A percentile compares a stretch with the other conserved stretches of the same genome.
These are phyloP conservation scores for Mus caroli DNA, from an alignment of 2,797 vertebrate genomes.

Conservation along the genomic window DNA sequence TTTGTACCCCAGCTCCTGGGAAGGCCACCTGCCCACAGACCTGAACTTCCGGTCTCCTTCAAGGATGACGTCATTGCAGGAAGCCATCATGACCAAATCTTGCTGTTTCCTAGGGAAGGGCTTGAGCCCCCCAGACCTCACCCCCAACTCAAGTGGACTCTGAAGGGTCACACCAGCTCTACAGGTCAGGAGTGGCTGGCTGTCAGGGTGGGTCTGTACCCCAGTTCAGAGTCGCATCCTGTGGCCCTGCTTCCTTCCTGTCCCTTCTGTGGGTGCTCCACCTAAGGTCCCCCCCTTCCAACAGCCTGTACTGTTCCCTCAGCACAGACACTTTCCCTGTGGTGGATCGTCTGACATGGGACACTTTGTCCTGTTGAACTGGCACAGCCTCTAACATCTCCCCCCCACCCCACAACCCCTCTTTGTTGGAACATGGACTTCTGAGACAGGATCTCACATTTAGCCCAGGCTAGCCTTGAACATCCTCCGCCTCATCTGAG, in stretches of 20 bases:
- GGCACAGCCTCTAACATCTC: background rate
- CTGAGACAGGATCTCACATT: background rate
- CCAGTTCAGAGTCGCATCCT: background rate
- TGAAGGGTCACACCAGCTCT: background rate
- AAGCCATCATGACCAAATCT: background rate
- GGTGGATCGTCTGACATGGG: background rate
- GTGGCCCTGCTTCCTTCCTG: background rate
- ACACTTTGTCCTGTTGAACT: background rate
- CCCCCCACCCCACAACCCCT: background rate
- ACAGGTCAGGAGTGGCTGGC: background rate
- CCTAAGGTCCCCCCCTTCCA: background rate
- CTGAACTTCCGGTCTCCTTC: background rate
- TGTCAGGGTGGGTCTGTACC: too few species aligned
- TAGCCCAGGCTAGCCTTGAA: background rate
- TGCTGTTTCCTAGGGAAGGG: too few species aligned
- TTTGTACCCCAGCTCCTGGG: background rate
- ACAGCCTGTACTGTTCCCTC: background rate
- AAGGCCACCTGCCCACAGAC: background rate
- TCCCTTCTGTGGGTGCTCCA: fast-evolving
- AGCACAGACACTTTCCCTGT: fast-evolving
- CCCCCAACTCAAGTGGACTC: background rate
- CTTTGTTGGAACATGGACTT: background rate
- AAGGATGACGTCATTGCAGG: too few species aligned
- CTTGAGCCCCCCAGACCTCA: background rate
- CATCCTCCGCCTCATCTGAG: background rate